Percentiles rank a stretch among this genome's conserved stretches.
phyloP scores from a whole-genome alignment of 35 echinoderm and acorn worm genomes.

The Hemicentrotus pulcherrimus region DNA sequence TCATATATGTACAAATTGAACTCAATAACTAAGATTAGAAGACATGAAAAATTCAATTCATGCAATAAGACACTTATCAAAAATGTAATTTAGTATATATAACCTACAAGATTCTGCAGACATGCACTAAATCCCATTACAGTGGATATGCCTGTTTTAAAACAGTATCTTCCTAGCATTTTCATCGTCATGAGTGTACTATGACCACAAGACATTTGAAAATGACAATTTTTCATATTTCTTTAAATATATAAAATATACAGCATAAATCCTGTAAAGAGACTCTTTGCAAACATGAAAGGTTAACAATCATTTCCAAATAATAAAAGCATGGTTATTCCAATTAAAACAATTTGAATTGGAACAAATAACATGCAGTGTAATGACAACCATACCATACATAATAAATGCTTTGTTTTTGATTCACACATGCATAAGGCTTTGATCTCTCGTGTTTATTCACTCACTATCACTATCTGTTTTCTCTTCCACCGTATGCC shows the following conservation, averaged over 20 bases:
- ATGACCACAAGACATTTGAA: too few relatives aligned
- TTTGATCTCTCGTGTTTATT: background rate
- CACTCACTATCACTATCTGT: conserved; percentile 33
- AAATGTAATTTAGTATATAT: background rate
- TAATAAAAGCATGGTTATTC: background rate
- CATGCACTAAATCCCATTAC: background rate
- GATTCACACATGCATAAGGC: background rate
- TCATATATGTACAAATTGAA: too few relatives aligned
- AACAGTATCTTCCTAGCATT: background rate
- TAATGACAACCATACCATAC: background rate
- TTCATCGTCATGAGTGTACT: background rate
- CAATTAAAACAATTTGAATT: background rate
- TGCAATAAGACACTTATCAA: background rate
- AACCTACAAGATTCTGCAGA: background rate
- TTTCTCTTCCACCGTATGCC: conserved; percentile 31
- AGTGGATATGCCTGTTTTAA: background rate
- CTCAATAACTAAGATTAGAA: too few relatives aligned
- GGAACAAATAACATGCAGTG: background rate
- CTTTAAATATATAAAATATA: background rate
- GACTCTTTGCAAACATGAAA: background rate
- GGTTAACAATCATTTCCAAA: background rate
- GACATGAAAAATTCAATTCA: background rate
- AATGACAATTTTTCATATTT: background rate
- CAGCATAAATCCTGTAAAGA: background rate
- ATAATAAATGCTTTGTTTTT: background rate